Evolutionary conservation across 2,113 vertebrate genomes (phyloP), one percentile per base, ranked within the genome.

Genomic region (Euleptes europaea): DNA sequence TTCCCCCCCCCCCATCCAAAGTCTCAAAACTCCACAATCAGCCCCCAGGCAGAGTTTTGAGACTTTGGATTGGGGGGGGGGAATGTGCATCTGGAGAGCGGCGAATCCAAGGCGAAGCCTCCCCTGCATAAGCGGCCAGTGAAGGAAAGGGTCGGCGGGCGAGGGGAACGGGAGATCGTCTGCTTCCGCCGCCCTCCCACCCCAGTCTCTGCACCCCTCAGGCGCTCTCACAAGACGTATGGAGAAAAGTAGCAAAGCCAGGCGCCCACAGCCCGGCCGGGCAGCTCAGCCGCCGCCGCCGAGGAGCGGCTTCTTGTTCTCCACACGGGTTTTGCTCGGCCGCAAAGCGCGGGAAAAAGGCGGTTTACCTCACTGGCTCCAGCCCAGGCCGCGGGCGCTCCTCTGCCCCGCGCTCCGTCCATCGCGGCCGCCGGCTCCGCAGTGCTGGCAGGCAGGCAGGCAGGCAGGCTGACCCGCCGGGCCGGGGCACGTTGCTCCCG

Each of bases 341-440:
- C 7, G 13, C 57, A 31, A 2, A 31, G 78, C 65, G n/a, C 19
- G 31, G 28, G 28, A 40, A n/a, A n/a, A n/a, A 60, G 51, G 21
- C 21, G 10, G 14, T 35, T 90, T 92, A 93, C 94, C 92, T 94
- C 19, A 28, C 13, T 5, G 7, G 87, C 60, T 60, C 40, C 0
- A 23, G 71, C 44, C 17, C 67, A 60, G 71, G 21, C 74, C 26
- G 40, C 28, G 31, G 28, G 4, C 7, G 11, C 49, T 8, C 42
- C 11, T 54, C 51, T 3, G 23, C 17, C 6, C 49, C 57, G 4
- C 51, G 2, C 44, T 10, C 38, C 35, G 63, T 54, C 40, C 75
- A 78, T 65, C 23, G n/a, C 15, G 38, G 80, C 69, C 28, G 0
- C 35, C 3, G 1, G 26, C 72, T 69, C 66, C 6, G 76, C 11